These are phyloP conservation scores for Aplodontia rufa DNA, from an alignment of 2,113 vertebrate genomes.

Conservation along the genomic window DNA sequence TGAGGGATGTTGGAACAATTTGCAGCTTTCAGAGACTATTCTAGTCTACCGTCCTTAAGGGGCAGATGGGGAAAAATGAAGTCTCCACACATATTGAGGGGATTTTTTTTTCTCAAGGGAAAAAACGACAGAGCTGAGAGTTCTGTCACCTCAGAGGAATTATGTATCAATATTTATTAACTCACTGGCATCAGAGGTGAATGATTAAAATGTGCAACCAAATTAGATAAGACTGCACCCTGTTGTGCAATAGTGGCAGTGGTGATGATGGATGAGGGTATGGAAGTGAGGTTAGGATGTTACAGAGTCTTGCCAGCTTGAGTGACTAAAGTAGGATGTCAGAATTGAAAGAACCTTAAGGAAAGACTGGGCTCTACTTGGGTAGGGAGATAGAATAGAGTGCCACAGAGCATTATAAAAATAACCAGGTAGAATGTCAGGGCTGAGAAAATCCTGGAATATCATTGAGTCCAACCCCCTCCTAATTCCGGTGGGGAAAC, in stretches of 20 bases:
- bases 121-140: neutral
- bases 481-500: neutral
- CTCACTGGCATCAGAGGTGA: neutral
- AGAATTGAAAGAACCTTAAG: neutral
- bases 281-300: neutral
- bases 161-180: neutral
- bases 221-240: neutral
- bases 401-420: conserved; percentile 5
- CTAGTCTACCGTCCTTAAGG: neutral
- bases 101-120: conserved; percentile 9
- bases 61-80: neutral
- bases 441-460: neutral
- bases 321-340: neutral
- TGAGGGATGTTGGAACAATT: neutral
- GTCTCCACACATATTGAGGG: neutral
- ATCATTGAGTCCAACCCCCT: neutral
- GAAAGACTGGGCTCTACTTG: neutral
- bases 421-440: neutral
- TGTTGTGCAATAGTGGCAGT: neutral
- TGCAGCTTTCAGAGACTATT: neutral
- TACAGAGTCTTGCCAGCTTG: conserved; percentile 7
- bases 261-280: neutral
- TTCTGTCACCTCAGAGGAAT: neutral
- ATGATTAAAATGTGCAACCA: conserved; percentile 1
- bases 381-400: neutral